phyloP scores from a whole-genome alignment of 2,113 vertebrate species.

The Halichoerus grypus region DNA sequence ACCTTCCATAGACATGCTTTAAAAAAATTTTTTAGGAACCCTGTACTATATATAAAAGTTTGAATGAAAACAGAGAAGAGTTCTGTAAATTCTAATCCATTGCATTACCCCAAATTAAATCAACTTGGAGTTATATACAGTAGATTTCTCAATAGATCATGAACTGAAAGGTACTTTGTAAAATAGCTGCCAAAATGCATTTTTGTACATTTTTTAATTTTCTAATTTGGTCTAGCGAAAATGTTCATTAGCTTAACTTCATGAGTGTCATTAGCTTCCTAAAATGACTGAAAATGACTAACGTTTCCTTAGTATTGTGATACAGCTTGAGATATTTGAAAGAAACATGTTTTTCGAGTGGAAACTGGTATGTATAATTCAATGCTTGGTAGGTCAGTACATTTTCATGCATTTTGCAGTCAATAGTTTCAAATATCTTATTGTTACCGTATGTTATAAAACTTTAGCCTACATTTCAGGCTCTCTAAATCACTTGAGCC shows the following conservation, averaged over 20 bases:
- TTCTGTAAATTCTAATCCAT: not conserved
- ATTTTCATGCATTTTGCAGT: constrained; percentile 84
- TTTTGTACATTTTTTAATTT: constrained; percentile 81
- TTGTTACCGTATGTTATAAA: constrained; percentile 60
- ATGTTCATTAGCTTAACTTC: constrained; percentile 84
- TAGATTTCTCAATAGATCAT: constrained; percentile 76
- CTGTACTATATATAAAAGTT: constrained; percentile 34
- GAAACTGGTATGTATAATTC: constrained; percentile 78
- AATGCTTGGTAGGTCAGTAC: constrained; percentile 82
- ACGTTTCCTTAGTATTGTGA: constrained; percentile 82
- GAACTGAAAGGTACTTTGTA: constrained; percentile 77
- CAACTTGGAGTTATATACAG: constrained; percentile 72
- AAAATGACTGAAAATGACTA: constrained; percentile 78
- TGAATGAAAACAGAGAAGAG: constrained; percentile 49
- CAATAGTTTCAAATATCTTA: constrained; percentile 75
- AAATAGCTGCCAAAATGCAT: constrained; percentile 81
- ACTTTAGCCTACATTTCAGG: constrained; percentile 71
- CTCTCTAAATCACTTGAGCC: constrained; percentile 71
- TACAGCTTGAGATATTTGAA: constrained; percentile 86
- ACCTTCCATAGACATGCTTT: constrained; percentile 60
- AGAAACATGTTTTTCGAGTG: constrained; percentile 83
- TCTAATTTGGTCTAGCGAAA: constrained; percentile 84
- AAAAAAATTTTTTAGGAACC: constrained; percentile 45
- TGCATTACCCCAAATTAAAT: constrained; percentile 58
- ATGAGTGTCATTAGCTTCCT: constrained; percentile 76